Conservation (phyloP, 2,113 vertebrate genomes). For the Cervus canadensis region DNA sequence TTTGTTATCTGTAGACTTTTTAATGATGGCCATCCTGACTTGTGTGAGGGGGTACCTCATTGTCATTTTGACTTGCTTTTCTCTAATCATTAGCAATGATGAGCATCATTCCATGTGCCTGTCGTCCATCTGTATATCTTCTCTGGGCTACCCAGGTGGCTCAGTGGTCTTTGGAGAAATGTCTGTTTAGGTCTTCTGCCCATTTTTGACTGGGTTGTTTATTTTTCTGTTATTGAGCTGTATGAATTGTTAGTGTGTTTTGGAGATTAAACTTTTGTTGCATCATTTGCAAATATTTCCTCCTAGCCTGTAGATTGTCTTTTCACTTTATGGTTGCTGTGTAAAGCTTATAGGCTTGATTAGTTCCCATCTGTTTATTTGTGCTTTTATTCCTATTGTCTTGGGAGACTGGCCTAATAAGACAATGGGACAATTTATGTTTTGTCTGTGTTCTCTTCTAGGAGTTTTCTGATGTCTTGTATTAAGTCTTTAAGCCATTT, state of each 20-base stretch:
- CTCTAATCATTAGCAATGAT: neutral
- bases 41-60: neutral
- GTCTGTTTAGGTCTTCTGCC: neutral
- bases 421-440: neutral
- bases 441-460: neutral
- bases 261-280: neutral
- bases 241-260: neutral
- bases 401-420: neutral
- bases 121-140: neutral
- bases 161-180: neutral
- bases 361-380: neutral
- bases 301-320: neutral
- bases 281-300: neutral
- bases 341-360: neutral
- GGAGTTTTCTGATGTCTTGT: neutral
- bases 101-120: neutral
- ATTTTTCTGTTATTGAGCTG: neutral
- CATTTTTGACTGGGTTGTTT: neutral
- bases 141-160: neutral
- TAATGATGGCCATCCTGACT: neutral
- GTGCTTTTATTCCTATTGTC: neutral
- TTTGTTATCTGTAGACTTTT: neutral
- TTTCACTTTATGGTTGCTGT: neutral
- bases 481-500: neutral
- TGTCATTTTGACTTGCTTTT: neutral